phyloP scores from a whole-genome alignment of 2,113 vertebrate genomes.

The Rostratula benghalensis region DNA sequence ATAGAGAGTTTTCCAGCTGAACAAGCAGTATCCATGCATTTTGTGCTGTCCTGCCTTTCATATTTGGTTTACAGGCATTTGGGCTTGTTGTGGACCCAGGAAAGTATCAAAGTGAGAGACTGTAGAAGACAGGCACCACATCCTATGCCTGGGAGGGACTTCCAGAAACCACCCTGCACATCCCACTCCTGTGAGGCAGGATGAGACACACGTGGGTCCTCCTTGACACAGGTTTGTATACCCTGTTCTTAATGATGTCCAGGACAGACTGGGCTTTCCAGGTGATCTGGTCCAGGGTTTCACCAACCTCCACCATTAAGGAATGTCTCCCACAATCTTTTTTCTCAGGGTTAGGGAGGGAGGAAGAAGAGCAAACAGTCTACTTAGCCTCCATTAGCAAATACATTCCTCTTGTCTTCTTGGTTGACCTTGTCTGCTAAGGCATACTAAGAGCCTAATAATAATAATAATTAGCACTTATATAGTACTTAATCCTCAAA shows the following conservation, averaged over 20 bases:
- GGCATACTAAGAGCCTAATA: conserved; percentile 13
- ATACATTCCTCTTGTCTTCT: not conserved
- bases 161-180: fast-evolving
- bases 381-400: not conserved
- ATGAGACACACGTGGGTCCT: fast-evolving
- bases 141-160: not conserved
- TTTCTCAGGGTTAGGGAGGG: no score
- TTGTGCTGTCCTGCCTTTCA: not conserved
- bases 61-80: not conserved
- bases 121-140: not conserved
- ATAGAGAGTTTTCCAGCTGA: not conserved
- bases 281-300: not conserved
- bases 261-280: not conserved
- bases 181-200: not conserved
- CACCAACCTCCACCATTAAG: not conserved
- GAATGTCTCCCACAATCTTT: not conserved
- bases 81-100: not conserved
- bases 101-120: not conserved
- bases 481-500: conserved; percentile 53
- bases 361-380: not conserved
- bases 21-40: not conserved
- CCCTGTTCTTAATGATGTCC: not conserved
- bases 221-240: not conserved
- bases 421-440: conserved; percentile 43
- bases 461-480: conserved; percentile 59